Base-by-base conservation (phyloP, 1,140 invertebrate species). In the Sitobion miscanthi region DNA sequence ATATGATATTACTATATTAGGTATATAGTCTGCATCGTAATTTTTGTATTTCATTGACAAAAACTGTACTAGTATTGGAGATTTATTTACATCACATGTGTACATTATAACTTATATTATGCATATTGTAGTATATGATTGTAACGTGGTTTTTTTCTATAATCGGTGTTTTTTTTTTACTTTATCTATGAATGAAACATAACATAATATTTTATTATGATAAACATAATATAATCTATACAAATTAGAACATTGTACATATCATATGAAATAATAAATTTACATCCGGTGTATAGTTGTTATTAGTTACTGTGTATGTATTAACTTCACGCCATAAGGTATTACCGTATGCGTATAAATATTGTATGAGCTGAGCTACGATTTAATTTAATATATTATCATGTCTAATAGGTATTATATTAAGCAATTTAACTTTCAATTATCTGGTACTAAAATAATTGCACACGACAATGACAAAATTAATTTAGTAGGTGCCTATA, bases 211-310 rank as follows among this genome's bases (percentile, higher is more conserved):
- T 42, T 45, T 90, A 25, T 45, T 69, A 69, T 62, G 20, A 30
- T 77, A 90, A 45, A 49, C 52, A n/a, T 69, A 21, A 8, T 69
- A 35, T 45, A 30, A 90, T 4, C 23, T 45, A 69, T 38, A 57
- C 35, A 89, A 52, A 54, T 54, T 89, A 57, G 11, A 89, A 54
- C 62, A n/a, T 77, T n/a, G 20, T 23, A n/a, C 17, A n/a, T 52
- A 88, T 49, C 20, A 82, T 45, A 20, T 17, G 25, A 45, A 45
- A 42, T 30, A 9, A 90, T 69, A 62, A 62, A 62, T 90, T 42
- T 90, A 69, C 54, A 90, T 90, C 89, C 89, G 89, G 89, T 90
- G 42, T 47, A 86, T 86, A 86, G 23, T 42, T 85, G 38, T 69
- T 69, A 30, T 14, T 69, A 69, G 30, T n/a, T 69, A 14, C 30